A percentile compares a stretch with the other conserved stretches of the same genome.
Conservation (phyloP, 2,888 invertebrate genomes). For the Amiota communis region DNA sequence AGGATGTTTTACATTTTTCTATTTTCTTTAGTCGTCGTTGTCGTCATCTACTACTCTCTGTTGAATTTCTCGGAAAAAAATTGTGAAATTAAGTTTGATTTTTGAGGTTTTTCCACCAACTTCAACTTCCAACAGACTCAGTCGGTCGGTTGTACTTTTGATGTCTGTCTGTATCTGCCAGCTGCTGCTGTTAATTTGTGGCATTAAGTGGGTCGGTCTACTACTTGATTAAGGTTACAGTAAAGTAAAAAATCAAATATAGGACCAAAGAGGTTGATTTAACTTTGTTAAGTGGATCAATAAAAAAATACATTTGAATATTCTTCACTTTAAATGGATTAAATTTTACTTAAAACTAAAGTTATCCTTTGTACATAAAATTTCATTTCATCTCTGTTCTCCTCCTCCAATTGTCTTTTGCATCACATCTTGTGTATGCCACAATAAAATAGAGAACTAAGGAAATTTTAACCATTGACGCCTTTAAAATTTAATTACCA, state of each 20-base stretch:
- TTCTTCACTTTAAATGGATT: too few relatives aligned
- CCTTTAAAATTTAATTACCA: slow-evolving; percentile 30
- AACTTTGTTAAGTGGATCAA: too few relatives aligned
- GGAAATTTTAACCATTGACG: slow-evolving; percentile 7
- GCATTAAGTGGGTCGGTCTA: not conserved
- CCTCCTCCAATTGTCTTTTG: too few relatives aligned
- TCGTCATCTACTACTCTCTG: not conserved
- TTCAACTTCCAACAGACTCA: too few relatives aligned
- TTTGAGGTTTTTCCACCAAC: not conserved
- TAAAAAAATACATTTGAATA: too few relatives aligned
- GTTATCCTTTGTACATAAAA: too few relatives aligned
- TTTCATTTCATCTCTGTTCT: too few relatives aligned
- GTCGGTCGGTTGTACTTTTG: not conserved
- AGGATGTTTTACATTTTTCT: not conserved
- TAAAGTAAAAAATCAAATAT: too few relatives aligned
- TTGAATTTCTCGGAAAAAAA: not conserved
- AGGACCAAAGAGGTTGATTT: too few relatives aligned
- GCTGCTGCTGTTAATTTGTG: slow-evolving; percentile 8
- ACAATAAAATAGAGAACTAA: not conserved
- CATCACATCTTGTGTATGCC: not conserved
- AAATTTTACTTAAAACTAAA: too few relatives aligned
- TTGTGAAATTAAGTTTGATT: slow-evolving; percentile 24
- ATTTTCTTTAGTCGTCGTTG: not conserved
- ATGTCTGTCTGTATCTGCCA: not conserved
- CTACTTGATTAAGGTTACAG: not conserved